Evolutionary conservation across 2,888 invertebrate species (phyloP), one percentile per base, ranked within the genome.

Genomic region (Pterostichus niger): DNA sequence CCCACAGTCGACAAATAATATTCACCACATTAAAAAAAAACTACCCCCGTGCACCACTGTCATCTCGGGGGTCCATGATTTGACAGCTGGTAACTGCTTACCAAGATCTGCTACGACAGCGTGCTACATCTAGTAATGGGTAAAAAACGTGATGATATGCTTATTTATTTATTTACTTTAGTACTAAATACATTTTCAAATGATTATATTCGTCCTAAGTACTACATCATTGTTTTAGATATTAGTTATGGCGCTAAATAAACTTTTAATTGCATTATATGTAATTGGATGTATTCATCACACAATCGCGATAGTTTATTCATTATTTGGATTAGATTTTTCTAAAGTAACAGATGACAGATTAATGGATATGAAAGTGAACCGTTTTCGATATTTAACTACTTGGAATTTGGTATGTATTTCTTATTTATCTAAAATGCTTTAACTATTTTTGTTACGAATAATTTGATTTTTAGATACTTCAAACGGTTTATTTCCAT

Each of bases 321-420:
- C 68, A 44, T 7, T 44, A 71, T 7, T 71, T 17, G 68, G 68
- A 17, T 71, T 71, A 17, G 68, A 71, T 71, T 44, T 71, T 71
- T 71, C 68, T 11, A 9, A 44, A 15, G 17, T 24, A 15, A 40
- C n/a, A 13, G 68, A 71, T 3, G 9, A 9, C 1, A 71, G 44
- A 71, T 15, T 71, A 44, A 11, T 73, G 6, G 85, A 85, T 75
- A 84, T 85, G 81, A 73, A 85, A 81, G 71, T 59, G 4, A 84
- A 85, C 17, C 80, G 81, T 40, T 79, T 77, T 17, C 68, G 84
- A 54, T 85, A 85, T 52, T 82, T 85, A 2, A 84, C 85, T 13
- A 54, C 73, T 17, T 85, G 85, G 85, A 85, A 85, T 68, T 54
- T 84, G 46, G 85, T 85, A 85, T 83, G 80, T 81, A 31, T 61